Evolutionary conservation across 1,140 invertebrate species (phyloP).

Genomic region (Arion vulgaris): DNA sequence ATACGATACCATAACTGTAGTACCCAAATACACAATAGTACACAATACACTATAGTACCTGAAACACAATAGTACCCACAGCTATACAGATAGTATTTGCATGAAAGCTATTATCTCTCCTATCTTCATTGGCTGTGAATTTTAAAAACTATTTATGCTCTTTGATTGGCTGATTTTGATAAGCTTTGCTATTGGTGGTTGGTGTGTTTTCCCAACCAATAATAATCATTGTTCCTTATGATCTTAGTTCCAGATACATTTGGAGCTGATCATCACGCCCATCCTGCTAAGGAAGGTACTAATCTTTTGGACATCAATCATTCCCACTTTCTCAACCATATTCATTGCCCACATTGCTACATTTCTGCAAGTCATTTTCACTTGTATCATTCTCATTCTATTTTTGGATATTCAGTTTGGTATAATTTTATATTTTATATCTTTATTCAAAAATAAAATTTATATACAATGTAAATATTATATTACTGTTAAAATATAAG

Average conservation of each 20-base stretch:
- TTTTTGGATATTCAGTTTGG: too few species aligned
- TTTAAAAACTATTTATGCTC: not conserved
- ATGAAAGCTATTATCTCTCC: too few species aligned
- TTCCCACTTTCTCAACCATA: not conserved
- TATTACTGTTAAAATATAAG: too few species aligned
- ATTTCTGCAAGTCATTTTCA: not conserved
- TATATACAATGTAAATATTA: too few species aligned
- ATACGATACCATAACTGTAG: too few species aligned
- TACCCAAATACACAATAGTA: too few species aligned
- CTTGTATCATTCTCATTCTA: not conserved
- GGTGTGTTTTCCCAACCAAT: not conserved
- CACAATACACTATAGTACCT: too few species aligned
- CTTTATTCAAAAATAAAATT: too few species aligned
- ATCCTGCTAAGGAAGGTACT: constrained; percentile 37
- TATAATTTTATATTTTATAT: too few species aligned
- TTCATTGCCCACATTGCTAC: not conserved
- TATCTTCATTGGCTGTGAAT: not conserved
- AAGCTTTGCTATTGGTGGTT: too few species aligned
- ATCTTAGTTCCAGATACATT: constrained; percentile 56
- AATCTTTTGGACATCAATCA: not conserved
- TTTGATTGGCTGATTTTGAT: not conserved
- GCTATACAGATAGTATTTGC: too few species aligned
- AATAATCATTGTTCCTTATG: constrained; percentile 7
- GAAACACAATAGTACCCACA: too few species aligned
- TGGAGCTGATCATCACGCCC: constrained; percentile 27